Percentiles rank a stretch among this genome's conserved stretches.
Conservation (phyloP, 2,888 invertebrate genomes). For the Steinernema hermaphroditum region DNA sequence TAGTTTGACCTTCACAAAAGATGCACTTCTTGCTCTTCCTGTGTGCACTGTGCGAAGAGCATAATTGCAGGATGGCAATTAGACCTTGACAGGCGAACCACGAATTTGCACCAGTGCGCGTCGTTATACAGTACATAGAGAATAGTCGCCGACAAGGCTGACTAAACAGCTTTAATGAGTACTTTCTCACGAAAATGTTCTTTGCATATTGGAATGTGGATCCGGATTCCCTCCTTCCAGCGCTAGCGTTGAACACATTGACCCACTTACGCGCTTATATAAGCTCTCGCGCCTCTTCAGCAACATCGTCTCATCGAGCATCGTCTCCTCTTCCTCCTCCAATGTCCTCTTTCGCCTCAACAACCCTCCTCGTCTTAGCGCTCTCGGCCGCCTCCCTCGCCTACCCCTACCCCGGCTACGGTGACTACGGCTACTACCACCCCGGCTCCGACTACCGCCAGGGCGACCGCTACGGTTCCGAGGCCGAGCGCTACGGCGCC, state of each 20-base stretch:
- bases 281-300: not conserved
- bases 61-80: too few species aligned
- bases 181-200: constrained; percentile 6
- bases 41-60: too few species aligned
- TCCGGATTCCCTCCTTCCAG: constrained; percentile 16
- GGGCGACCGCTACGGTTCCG: constrained; percentile 9
- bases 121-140: too few species aligned
- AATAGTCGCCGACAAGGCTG: not conserved
- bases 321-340: not conserved
- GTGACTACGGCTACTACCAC: constrained; percentile 19
- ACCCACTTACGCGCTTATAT: constrained; percentile 29
- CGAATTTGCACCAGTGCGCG: too few species aligned
- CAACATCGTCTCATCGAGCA: constrained; percentile 15
- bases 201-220: constrained; percentile 28
- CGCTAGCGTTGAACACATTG: constrained; percentile 28
- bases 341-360: not conserved
- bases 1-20: too few species aligned
- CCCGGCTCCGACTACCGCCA: constrained; percentile 10
- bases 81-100: too few species aligned
- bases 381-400: constrained; percentile 3
- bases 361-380: not conserved
- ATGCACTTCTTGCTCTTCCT: too few species aligned
- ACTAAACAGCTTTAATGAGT: not conserved
- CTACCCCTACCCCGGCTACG: constrained; percentile 15
- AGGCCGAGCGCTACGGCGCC: constrained; percentile 5